Evolutionary conservation across 2,797 vertebrate species (phyloP), one percentile per base, ranked within the genome.

Genomic region (Carduelis carduelis): DNA sequence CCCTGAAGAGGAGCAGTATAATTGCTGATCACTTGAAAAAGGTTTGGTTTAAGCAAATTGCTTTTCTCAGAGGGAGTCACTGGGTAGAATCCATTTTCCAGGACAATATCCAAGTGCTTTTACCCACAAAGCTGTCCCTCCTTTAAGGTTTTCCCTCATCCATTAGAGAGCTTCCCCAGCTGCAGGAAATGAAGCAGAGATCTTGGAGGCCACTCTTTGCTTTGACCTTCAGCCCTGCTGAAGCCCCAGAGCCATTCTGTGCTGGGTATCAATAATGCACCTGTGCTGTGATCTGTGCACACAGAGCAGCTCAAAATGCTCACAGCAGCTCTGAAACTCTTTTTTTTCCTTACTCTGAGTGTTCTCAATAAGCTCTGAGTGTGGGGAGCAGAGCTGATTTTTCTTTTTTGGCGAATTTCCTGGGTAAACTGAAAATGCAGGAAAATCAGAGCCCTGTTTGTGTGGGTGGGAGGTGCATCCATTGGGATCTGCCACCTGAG

Each of bases 401-500:
- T 63, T 18, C 43, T 83, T 15, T 56, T 75, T 65, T 63, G 26
- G 26, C 1, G 26, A 27, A 61, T 74, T 94, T 91, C 39, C 74
- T 61, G 57, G 28, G 26, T 24, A 61, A 91, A 83, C 6, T 16
- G 13, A 71, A 86, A 86, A 61, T 0, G 1, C 35, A 34, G 8
- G 37, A 86, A 81, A 88, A 86, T 8, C 5, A 24, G 21, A 75
- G n/a, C 30, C 14, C 3, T 27, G 12, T 47, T 68, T 27, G 2
- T 39, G 49, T 32, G 30, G 27, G 15, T 28, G 20, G 72, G 21
- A 81, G 12, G 6, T 24, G 39, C 77, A 69, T 30, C 43, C 55
- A 13, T 2, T 1, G 1, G 22, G 39, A 19, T 27, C 49, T 52
- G 74, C 22, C 4, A 2, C 12, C 28, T n/a, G n/a, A 81, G 39